Base-by-base conservation (phyloP, 2,888 invertebrate genomes). In the Julus scandinavius region DNA sequence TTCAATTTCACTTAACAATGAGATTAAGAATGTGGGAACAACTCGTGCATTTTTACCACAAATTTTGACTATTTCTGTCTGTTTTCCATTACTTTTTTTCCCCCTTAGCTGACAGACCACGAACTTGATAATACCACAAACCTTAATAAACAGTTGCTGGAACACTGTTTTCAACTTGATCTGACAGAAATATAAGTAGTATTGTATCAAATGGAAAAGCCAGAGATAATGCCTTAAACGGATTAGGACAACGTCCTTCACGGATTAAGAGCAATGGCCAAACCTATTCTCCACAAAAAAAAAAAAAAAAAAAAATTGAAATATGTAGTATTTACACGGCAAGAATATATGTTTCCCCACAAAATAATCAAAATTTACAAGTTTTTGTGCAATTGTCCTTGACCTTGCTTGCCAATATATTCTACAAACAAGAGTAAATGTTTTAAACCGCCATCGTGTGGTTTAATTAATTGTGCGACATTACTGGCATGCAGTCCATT, bases 211-310 rank as follows among this genome's bases (percentile, higher is more conserved):
- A 5, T n/a, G 63, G 20, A 9, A 63, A 63, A 63, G 1, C 15
- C 63, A 20, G 2, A 63, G 63, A 63, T 63, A 63, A 15, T 1
- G 63, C 5, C 9, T 20, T 13, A 20, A 63, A n/a, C 15, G 20
- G 63, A 63, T 63, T 63, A 49, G 20, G 63, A 63, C 63, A 63
- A 63, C 63, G 63, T 63, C 63, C 63, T 63, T 63, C 63, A 20
- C 20, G 63, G 63, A 63, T 63, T 63, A 63, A 63, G 63, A 15
- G 63, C 63, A 63, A 63, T 20, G 20, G 20, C 58, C 58, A 58
- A 15, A 58, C 20, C 63, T 20, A 20, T 63, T 63, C 20, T 20
- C 20, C 63, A 63, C 9, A n/a, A 63, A 15, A n/a, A 20, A n/a
- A 29, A n/a, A n/a, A n/a, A n/a, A n/a, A n/a, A n/a, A n/a, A n/a